Evolutionary conservation across 2,888 invertebrate species (phyloP), one percentile per base, ranked within the genome.

Genomic region (Machimus atricapillus): DNA sequence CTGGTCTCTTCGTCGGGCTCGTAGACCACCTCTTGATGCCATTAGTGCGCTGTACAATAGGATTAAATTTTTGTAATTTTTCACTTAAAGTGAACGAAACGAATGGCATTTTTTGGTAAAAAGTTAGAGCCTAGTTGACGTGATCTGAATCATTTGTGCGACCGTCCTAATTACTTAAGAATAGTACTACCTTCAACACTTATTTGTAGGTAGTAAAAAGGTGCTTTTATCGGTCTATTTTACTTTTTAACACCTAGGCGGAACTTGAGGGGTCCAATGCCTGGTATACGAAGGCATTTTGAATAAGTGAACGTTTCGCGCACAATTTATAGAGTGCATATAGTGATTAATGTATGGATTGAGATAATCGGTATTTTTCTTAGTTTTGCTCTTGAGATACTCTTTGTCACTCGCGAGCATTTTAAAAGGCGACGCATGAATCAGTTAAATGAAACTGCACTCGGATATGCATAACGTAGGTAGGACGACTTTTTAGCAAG

Each of bases 51-150:
- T 12, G 66, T 14, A 66, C 66, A 66, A 66, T 66, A 66, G 23
- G 12, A 66, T 81, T 52, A n/a, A 40, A 56, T 37, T 66, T 74
- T 86, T 83, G 40, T 66, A 83, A 16, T 66, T 83, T 86, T 77
- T 52, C 74, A 86, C 85, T 52, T 56, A 86, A 77, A 86, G 43
- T 23, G 52, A 23, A 74, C 46, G 52, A 87, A 79, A 87, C 85
- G 74, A 87, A 85, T 81, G 85, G 85, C 79, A 87, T 88, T 88
- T 87, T 87, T 87, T 79, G 56, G 85, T 79, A 88, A 88, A 81
- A 87, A 79, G 74, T 81, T 86, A 87, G 87, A 87, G 78, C 87
- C 88, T 74, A 88, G 78, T 88, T 88, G 86, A 87, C 88, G 88
- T 88, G 88, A 88, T 85, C 16, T 27, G 88, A 77, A 87, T 88